Percentiles rank a stretch among this genome's conserved stretches.
phyloP scores from a whole-genome alignment of 1,140 invertebrate genomes.

The Pristionchus pacificus region DNA sequence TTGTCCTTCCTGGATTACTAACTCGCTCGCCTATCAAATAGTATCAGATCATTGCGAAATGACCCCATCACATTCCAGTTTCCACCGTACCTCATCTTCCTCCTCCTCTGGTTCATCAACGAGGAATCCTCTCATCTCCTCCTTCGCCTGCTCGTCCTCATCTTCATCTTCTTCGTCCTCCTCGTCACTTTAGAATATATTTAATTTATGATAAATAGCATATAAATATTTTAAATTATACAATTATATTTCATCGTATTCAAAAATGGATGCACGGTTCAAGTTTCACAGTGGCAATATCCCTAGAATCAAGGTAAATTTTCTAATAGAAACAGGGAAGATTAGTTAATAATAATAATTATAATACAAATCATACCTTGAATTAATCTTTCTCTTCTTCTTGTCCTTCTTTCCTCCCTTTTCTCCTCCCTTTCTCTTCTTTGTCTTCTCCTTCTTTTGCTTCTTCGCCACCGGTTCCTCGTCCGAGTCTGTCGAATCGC shows the following conservation, averaged over 20 bases:
- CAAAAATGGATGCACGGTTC: slow-evolving; percentile 1
- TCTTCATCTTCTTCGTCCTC: slow-evolving; percentile 53
- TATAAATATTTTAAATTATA: slow-evolving; percentile 7
- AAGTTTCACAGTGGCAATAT: slow-evolving; percentile 32
- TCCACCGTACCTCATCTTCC: slow-evolving; percentile 25
- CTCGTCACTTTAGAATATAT: slow-evolving; percentile 44
- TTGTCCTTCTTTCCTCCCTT: slow-evolving; percentile 38
- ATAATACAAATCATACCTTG: slow-evolving; percentile 21
- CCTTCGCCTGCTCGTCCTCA: slow-evolving; percentile 39
- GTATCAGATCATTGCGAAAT: too few species aligned
- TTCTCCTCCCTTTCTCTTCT: slow-evolving; percentile 40
- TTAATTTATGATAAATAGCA: background rate
- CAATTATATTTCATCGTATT: background rate
- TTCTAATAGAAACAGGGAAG: background rate
- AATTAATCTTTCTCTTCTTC: slow-evolving; percentile 26
- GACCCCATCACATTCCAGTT: too few species aligned
- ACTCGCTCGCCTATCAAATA: too few species aligned
- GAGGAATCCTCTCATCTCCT: slow-evolving; percentile 46
- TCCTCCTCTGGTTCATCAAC: slow-evolving; percentile 37
- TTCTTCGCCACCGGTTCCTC: slow-evolving; percentile 41
- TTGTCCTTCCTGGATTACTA: too few species aligned
- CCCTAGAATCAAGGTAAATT: background rate
- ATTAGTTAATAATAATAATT: slow-evolving; percentile 13
- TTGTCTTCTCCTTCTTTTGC: slow-evolving; percentile 42
- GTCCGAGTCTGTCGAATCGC: slow-evolving; percentile 4